Evolutionary conservation across 1,140 invertebrate genomes (phyloP).

Genomic region (Drosophila repleta): DNA sequence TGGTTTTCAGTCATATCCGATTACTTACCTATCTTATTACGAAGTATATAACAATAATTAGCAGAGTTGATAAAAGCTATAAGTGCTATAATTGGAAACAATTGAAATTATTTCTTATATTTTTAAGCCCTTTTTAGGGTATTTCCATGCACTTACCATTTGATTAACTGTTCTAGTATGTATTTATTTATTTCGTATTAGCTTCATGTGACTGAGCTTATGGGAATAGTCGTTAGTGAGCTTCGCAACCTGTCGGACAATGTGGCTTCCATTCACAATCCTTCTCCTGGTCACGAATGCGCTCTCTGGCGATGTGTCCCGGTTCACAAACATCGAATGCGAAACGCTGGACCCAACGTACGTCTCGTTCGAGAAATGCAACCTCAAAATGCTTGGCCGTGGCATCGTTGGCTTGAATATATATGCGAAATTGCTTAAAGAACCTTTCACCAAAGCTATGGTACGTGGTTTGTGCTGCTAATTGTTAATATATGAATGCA

Average conservation of each 20-base stretch:
- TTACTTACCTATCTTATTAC: too few species aligned
- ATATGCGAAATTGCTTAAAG: slow-evolving; percentile 11
- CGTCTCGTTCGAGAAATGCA: slow-evolving; percentile 3
- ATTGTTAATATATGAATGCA: too few species aligned
- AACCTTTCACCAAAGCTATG: slow-evolving; percentile 16
- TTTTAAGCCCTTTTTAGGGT: too few species aligned
- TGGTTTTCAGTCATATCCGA: too few species aligned
- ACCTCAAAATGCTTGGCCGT: slow-evolving; percentile 22
- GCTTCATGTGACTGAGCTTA: too few species aligned
- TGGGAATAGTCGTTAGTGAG: background rate
- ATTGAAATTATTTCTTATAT: too few species aligned
- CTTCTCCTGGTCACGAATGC: background rate
- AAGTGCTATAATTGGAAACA: too few species aligned
- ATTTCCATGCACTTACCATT: too few species aligned
- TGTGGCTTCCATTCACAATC: background rate
- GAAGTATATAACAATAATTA: too few species aligned
- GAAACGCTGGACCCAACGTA: slow-evolving; percentile 20
- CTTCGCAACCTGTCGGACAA: background rate
- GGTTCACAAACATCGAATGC: slow-evolving; percentile 38
- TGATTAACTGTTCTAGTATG: too few species aligned
- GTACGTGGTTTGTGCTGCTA: slow-evolving; percentile 2
- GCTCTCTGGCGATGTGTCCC: background rate
- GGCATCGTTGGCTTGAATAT: slow-evolving; percentile 22
- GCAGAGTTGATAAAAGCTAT: too few species aligned
- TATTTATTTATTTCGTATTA: too few species aligned